phyloP scores from a whole-genome alignment of 1,140 invertebrate genomes.

The Drosophila pandora region DNA sequence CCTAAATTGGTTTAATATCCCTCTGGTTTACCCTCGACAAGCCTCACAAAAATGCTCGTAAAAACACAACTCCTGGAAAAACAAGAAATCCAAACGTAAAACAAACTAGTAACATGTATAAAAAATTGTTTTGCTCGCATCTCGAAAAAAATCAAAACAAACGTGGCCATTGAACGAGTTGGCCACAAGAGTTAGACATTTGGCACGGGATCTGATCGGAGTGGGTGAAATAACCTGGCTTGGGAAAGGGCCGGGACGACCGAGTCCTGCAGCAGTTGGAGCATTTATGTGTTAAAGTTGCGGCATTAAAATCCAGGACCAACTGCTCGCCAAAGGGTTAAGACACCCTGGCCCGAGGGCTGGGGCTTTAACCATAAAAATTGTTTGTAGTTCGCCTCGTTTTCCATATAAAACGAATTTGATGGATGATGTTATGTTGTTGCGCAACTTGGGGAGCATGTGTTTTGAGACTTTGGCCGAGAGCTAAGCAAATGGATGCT shows the following conservation, averaged over 20 bases:
- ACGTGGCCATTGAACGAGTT: slow-evolving; percentile 38
- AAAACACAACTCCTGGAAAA: slow-evolving; percentile 37
- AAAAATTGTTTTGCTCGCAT: slow-evolving; percentile 28
- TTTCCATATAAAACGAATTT: slow-evolving; percentile 79
- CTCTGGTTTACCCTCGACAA: background rate
- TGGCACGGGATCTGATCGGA: slow-evolving; percentile 14
- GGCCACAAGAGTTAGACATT: slow-evolving; percentile 33
- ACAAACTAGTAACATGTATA: slow-evolving; percentile 42
- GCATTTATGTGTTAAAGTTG: slow-evolving; percentile 59
- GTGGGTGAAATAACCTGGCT: background rate
- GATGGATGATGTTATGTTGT: slow-evolving; percentile 77
- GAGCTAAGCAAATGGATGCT: slow-evolving; percentile 49
- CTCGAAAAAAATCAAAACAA: slow-evolving; percentile 38
- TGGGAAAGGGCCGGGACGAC: background rate
- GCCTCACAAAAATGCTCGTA: slow-evolving; percentile 41
- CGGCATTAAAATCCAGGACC: slow-evolving; percentile 60
- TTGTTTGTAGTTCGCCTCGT: slow-evolving; percentile 59
- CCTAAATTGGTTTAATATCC: background rate
- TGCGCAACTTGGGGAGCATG: slow-evolving; percentile 77
- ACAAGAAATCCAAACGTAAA: slow-evolving; percentile 35
- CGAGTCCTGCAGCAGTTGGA: slow-evolving; percentile 38
- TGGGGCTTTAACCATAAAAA: slow-evolving; percentile 65
- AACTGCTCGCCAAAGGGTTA: slow-evolving; percentile 59
- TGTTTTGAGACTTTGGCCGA: slow-evolving; percentile 68
- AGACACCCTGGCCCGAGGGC: slow-evolving; percentile 10